phyloP scores from a whole-genome alignment of 2,113 vertebrate genomes.

The Ochotona princeps region DNA sequence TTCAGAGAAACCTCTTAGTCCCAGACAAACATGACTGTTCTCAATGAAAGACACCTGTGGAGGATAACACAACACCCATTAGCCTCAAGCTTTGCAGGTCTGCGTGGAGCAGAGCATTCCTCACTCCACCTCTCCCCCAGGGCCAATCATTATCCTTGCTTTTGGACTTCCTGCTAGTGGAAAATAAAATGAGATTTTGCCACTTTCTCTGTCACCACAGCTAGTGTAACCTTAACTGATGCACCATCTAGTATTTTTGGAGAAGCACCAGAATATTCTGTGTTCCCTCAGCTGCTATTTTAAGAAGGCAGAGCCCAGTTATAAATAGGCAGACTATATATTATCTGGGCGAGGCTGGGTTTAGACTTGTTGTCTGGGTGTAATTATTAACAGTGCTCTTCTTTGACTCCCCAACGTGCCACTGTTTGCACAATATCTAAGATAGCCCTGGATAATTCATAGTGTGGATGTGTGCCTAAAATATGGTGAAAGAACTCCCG shows the following conservation, averaged over 20 bases:
- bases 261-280: constrained; percentile 55
- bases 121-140: neutral
- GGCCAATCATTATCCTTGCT: neutral
- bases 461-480: constrained; percentile 27
- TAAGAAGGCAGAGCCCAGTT: constrained; percentile 58
- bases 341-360: constrained; percentile 53
- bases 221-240: constrained; percentile 27
- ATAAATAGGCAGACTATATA: constrained; percentile 64
- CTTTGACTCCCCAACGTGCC: constrained; percentile 43
- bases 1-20: neutral
- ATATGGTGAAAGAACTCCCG: neutral
- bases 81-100: neutral
- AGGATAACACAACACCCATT: neutral
- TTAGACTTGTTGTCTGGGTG: constrained; percentile 53
- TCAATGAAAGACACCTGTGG: neutral
- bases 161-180: constrained; percentile 5
- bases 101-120: neutral
- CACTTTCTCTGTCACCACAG: neutral
- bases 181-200: constrained; percentile 33
- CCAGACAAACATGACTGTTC: neutral
- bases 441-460: constrained; percentile 13
- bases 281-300: constrained; percentile 58
- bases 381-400: constrained; percentile 62
- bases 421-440: constrained; percentile 34
- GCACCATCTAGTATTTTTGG: constrained; percentile 42